These are phyloP conservation scores for Callochromis pleurospilus DNA, from an alignment of 2,113 vertebrate genomes.

Conservation along the genomic window DNA sequence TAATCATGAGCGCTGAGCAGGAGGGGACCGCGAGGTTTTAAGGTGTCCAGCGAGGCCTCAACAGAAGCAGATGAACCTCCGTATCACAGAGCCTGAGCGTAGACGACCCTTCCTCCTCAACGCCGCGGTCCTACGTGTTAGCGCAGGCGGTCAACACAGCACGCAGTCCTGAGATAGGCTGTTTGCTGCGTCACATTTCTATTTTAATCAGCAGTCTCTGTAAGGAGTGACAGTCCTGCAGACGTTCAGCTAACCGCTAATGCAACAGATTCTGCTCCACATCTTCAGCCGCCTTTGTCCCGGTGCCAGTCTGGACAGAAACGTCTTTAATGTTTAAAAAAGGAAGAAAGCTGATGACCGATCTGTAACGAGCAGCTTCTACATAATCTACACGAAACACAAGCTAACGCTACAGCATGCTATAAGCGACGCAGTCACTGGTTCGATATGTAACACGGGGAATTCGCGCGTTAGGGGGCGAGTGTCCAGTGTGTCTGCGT, in stretches of 20 bases:
- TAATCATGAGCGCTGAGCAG: background rate
- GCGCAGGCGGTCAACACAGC: background rate
- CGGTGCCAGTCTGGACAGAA: background rate
- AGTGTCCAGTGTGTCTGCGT: background rate
- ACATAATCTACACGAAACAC: background rate
- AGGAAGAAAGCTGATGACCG: background rate
- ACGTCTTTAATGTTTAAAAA: background rate
- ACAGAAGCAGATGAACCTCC: background rate
- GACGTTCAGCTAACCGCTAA: background rate
- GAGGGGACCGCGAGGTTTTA: background rate
- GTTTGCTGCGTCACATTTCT: background rate
- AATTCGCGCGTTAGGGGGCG: background rate
- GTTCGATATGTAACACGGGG: background rate
- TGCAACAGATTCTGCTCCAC: background rate
- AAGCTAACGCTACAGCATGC: slow-evolving; percentile 38
- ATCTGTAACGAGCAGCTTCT: slow-evolving; percentile 19
- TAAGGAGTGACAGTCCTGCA: background rate
- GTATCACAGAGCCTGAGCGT: slow-evolving; percentile 36
- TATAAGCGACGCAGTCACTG: background rate
- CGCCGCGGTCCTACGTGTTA: background rate
- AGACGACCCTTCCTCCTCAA: background rate
- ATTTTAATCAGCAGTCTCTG: background rate
- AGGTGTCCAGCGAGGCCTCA: slow-evolving; percentile 25
- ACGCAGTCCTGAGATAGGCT: background rate
- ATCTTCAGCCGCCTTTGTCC: background rate